Evolutionary conservation across 2,797 vertebrate species (phyloP).

Genomic region (Loris lydekkerianus): DNA sequence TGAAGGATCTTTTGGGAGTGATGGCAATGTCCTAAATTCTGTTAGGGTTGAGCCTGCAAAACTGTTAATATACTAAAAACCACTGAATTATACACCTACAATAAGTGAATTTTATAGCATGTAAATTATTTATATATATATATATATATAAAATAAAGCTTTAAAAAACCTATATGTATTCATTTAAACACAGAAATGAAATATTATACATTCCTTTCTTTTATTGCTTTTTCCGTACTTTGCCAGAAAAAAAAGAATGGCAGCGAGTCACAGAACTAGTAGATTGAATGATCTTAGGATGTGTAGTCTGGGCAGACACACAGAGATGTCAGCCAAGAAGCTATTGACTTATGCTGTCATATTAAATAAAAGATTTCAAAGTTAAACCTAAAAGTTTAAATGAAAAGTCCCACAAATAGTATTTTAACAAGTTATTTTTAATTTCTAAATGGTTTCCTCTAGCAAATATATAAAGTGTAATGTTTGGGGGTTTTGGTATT

Average conservation of each 20-base stretch:
- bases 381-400: neutral
- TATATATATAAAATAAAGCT: neutral
- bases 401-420: neutral
- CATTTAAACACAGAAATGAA: neutral
- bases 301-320: neutral
- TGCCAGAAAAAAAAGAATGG: neutral
- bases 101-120: neutral
- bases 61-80: slow-evolving; percentile 24
- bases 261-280: neutral
- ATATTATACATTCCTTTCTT: neutral
- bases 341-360: neutral
- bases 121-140: neutral
- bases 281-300: neutral
- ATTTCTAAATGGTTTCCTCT: neutral
- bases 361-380: neutral
- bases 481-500: neutral
- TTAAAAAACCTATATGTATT: neutral
- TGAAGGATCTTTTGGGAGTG: neutral
- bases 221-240: slow-evolving; percentile 22
- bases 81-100: neutral
- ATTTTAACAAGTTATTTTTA: neutral
- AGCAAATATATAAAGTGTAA: neutral
- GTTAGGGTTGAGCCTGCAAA: neutral
- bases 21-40: neutral
- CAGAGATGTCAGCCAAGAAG: neutral